Base-by-base conservation (phyloP, 2,113 vertebrate genomes). In the Psophia crepitans region DNA sequence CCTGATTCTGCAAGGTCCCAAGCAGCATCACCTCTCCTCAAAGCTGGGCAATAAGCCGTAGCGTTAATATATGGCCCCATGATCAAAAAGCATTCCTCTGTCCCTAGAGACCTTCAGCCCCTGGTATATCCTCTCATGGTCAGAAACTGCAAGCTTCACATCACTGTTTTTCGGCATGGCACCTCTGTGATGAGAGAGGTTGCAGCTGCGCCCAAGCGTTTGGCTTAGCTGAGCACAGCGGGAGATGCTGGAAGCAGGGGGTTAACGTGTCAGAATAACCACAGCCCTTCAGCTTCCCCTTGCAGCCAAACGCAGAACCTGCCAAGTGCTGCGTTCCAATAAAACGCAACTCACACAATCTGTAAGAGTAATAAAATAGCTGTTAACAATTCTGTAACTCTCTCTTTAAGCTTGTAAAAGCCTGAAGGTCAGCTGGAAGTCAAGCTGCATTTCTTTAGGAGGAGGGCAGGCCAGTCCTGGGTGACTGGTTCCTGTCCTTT, bases 311-410 rank as follows among this genome's bases (percentile, higher is more conserved):
- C 0, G 44, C 84, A 84, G 93, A 92, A 92, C 74, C 73, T 95
- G 96, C 95, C 94, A 96, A 97, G 94, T 53, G 65, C 86, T 53
- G 22, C 5, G 6, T 95, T 93, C 94, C 93, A 95, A 95, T 96
- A 97, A 97, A 97, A 94, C 0, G 6, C 89, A 87, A 90, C 80
- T 95, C 94, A 49, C 90, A 87, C 90, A 37, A 95, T 96, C 96
- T 95, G 89, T 87, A 79, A 90, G 90, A 33, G 92, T 91, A 96
- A 93, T 97, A 95, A 97, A 97, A 97, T 82, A 96, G 96, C 96
- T 96, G 96, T 97, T 97, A 97, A 96, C 96, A 97, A 97, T 96
- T 97, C 92, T 95, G 95, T 96, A 96, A 96, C 92, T 95, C 95
- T 79, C 77, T 94, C 83, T 79, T 56, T 79, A 27, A 89, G 84